phyloP scores from a whole-genome alignment of 2,888 invertebrate species.

The Mythimna vitellina region DNA sequence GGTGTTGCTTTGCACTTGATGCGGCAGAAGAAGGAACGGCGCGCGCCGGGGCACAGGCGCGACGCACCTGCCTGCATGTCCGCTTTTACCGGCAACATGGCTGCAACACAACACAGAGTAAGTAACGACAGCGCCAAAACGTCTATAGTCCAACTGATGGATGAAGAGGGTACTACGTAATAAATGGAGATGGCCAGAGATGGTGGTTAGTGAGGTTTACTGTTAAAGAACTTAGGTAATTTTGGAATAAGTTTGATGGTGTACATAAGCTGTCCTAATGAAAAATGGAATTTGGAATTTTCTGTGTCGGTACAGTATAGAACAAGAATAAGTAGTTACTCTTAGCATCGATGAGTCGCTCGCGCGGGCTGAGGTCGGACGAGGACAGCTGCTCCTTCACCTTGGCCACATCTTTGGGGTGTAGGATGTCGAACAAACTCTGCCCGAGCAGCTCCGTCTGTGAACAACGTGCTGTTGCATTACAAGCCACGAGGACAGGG shows the following conservation, averaged over 20 bases:
- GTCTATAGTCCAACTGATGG: background rate
- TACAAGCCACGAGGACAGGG: conserved; percentile 2
- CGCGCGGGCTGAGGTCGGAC: conserved; percentile 96
- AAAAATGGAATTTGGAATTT: no score
- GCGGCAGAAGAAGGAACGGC: conserved; percentile 98
- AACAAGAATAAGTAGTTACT: conserved; percentile 88
- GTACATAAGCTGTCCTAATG: no score
- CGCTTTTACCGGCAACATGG: conserved; percentile 97
- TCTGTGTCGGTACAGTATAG: no score
- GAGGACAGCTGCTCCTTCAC: conserved; percentile 98
- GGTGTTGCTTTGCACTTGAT: conserved; percentile 94
- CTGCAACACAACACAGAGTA: conserved; percentile 82
- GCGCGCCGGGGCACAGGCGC: conserved; percentile 96
- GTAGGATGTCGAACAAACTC: conserved; percentile 98
- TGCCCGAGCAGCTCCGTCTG: conserved; percentile 97
- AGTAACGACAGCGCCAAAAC: no score
- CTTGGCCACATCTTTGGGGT: conserved; percentile 98
- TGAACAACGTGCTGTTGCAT: conserved; percentile 35
- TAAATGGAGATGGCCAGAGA: no score
- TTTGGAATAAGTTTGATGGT: no score
- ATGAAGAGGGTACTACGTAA: background rate
- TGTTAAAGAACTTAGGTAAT: no score
- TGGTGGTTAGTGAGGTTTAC: no score
- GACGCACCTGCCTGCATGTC: conserved; percentile 95
- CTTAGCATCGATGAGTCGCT: conserved; percentile 97